These are phyloP conservation scores for Caranx ignobilis DNA, from an alignment of 2,113 vertebrate genomes.

Conservation along the genomic window DNA sequence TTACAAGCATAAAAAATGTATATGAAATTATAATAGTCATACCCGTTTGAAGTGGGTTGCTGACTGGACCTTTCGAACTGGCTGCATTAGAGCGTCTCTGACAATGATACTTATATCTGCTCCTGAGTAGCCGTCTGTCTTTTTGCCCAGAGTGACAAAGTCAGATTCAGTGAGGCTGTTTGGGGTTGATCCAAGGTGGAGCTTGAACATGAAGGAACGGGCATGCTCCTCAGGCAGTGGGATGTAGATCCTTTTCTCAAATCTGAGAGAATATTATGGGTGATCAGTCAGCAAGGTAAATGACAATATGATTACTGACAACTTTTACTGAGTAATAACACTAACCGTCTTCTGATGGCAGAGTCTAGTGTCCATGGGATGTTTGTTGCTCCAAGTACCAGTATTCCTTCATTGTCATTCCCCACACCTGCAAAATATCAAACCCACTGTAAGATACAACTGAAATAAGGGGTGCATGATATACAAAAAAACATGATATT, in stretches of 20 bases:
- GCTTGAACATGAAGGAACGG: conserved; percentile 93
- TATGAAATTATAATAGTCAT: conserved; percentile 37
- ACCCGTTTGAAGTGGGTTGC: conserved; percentile 98
- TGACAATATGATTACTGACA: not conserved
- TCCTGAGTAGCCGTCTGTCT: conserved; percentile 93
- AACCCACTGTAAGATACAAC: not conserved
- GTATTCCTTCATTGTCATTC: conserved; percentile 95
- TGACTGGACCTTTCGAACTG: conserved; percentile 96
- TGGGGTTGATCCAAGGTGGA: conserved; percentile 92
- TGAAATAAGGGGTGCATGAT: not conserved
- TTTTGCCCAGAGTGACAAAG: conserved; percentile 90
- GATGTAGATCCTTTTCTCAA: conserved; percentile 99
- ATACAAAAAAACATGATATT: too few species aligned
- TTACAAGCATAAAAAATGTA: not conserved
- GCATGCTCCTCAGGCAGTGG: conserved; percentile 96
- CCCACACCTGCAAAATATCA: conserved; percentile 89
- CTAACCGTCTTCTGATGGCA: conserved; percentile 96
- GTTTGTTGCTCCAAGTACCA: conserved; percentile 98
- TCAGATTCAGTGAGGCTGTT: conserved; percentile 88
- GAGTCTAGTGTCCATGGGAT: conserved; percentile 99
- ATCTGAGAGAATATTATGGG: conserved; percentile 80
- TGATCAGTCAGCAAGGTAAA: conserved; percentile 34
- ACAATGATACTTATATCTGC: conserved; percentile 96
- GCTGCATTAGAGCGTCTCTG: conserved; percentile 97
- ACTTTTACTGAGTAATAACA: not conserved